These are phyloP conservation scores for Meandrina meandrites DNA, from an alignment of 92 coral and sea anemone species.

Conservation along the genomic window DNA sequence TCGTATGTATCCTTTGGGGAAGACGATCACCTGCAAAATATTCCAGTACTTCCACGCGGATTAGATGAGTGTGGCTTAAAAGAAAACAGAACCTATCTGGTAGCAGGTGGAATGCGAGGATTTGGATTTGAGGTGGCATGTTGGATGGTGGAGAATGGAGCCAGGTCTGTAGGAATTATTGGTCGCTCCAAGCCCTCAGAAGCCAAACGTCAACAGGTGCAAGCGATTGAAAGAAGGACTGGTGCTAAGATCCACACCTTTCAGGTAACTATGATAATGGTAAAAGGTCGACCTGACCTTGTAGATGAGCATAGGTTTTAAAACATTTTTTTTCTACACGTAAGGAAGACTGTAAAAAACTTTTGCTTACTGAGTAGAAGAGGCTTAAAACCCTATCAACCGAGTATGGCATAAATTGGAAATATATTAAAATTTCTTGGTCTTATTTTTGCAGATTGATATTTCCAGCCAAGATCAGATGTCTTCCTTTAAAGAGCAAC, in stretches of 20 bases:
- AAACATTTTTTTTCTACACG: neutral
- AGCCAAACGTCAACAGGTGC: conserved; percentile 53
- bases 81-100: conserved; percentile 67
- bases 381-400: too few relatives aligned
- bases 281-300: neutral
- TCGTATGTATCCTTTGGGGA: conserved; percentile 15
- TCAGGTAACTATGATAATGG: conserved; percentile 28
- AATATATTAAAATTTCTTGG: neutral
- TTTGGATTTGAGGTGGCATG: conserved; percentile 83
- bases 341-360: neutral
- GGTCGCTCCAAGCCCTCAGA: conserved; percentile 75
- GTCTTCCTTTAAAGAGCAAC: conserved; percentile 44
- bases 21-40: neutral
- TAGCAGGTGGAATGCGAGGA: conserved; percentile 81
- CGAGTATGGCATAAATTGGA: too few relatives aligned
- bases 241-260: conserved; percentile 57
- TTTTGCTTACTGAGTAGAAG: neutral
- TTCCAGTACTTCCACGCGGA: conserved; percentile 41
- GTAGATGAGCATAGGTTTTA: neutral
- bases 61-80: conserved; percentile 63
- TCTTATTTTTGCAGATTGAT: conserved; percentile 51
- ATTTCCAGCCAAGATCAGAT: conserved; percentile 67
- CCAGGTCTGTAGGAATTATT: conserved; percentile 59
- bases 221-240: conserved; percentile 52
- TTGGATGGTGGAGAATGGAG: conserved; percentile 84